These are phyloP conservation scores for Atractosteus spatula DNA, from an alignment of 2,113 vertebrate species.

Conservation along the genomic window DNA sequence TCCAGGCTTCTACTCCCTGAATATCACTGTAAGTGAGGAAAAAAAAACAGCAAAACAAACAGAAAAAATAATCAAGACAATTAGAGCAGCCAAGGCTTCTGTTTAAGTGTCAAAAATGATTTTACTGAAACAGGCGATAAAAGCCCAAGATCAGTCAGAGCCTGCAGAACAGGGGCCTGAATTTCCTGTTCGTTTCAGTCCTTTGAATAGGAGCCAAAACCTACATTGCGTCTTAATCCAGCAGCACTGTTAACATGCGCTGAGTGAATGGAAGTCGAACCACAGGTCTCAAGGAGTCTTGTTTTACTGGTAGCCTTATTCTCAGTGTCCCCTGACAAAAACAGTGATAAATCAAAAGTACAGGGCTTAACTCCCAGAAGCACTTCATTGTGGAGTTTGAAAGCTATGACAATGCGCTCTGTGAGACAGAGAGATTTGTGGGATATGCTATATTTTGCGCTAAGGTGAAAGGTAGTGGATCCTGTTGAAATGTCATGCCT, in stretches of 20 bases:
- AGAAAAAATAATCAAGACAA: constrained; percentile 39
- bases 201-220: constrained; percentile 12
- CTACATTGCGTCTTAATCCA: constrained; percentile 2
- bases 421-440: too few relatives aligned
- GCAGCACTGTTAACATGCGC: not conserved
- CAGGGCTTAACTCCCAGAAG: too few relatives aligned
- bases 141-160: constrained; percentile 10
- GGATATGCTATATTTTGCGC: too few relatives aligned
- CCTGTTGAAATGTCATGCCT: too few relatives aligned
- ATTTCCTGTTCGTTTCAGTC: not conserved
- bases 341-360: too few relatives aligned
- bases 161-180: not conserved
- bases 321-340: not conserved
- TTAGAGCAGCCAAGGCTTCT: constrained; percentile 32
- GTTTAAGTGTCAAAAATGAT: constrained; percentile 26
- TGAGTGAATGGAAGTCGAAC: not conserved
- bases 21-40: constrained; percentile 5
- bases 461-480: too few relatives aligned
- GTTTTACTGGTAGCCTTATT: not conserved
- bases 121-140: constrained; percentile 7
- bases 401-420: too few relatives aligned
- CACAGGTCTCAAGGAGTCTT: too few relatives aligned
- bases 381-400: too few relatives aligned
- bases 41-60: constrained; percentile 29
- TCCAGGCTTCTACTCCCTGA: constrained; percentile 2